These are phyloP conservation scores for Probosciger aterrimus DNA, from an alignment of 2,113 vertebrate species.

Conservation along the genomic window DNA sequence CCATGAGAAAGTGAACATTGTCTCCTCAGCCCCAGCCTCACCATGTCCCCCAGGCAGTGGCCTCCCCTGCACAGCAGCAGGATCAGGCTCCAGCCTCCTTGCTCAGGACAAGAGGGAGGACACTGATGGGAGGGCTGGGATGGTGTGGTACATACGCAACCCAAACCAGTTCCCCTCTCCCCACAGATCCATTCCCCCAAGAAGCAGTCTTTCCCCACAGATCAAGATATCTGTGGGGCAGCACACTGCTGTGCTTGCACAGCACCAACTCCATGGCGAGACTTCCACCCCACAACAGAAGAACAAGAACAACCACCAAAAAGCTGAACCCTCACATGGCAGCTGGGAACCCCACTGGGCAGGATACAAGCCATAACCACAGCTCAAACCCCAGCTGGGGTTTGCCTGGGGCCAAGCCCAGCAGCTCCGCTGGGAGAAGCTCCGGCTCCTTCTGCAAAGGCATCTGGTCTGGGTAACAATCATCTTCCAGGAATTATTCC, in stretches of 20 bases:
- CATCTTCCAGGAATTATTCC: not conserved
- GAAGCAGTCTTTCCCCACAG: not conserved
- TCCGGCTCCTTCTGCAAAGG: not conserved
- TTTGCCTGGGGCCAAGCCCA: not conserved
- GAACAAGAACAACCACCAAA: not conserved
- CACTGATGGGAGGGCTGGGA: not conserved
- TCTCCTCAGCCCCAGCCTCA: not conserved
- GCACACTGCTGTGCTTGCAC: not conserved
- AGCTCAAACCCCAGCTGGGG: not conserved
- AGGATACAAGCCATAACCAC: not conserved
- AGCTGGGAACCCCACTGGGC: not conserved
- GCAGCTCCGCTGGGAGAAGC: not conserved
- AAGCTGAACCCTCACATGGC: not conserved
- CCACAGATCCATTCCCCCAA: not conserved
- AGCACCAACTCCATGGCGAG: not conserved
- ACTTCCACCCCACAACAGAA: not conserved
- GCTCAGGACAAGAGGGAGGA: not conserved
- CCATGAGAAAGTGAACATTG: not conserved
- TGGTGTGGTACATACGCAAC: not conserved
- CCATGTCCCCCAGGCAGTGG: rapidly evolving
- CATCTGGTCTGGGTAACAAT: not conserved
- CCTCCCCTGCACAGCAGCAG: not conserved
- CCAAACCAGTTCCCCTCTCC: not conserved
- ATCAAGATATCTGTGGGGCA: not conserved
- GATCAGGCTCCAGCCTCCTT: not conserved